Evolutionary conservation across 2,113 vertebrate species (phyloP), one percentile per base, ranked within the genome.

Genomic region (Aix galericulata): DNA sequence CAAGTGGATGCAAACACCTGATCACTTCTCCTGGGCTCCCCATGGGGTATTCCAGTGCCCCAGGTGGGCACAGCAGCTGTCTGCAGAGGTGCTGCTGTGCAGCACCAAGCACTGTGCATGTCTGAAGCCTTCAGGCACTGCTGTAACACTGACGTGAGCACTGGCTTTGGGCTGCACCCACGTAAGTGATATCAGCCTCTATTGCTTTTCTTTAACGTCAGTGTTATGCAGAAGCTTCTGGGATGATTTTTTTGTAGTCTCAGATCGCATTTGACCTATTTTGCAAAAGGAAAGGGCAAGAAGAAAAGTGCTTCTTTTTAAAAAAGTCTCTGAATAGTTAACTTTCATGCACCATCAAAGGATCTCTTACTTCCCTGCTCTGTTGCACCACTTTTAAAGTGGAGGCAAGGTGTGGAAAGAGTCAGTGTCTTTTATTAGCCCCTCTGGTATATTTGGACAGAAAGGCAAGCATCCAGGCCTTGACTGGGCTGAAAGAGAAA

Each of bases 61-160:
- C 20, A 53, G 36, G 2, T 22, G 68, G 63, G 82, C 44, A 64
- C 12, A 46, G 31, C 3, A 80, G 2, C 38, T 40, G 9, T 34
- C 55, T 23, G 25, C 29, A 64, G 63, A 25, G 76, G 63, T 72
- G 23, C 31, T 67, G 52, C 17, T 29, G 36, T 64, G 76, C 62
- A 76, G 58, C 50, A 74, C 32, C 0, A 0, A 22, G 46, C 46
- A 48, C 46, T 5, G 5, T 15, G 13, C 17, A 3, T 0, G 0
- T 36, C 83, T 62, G 50, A 34, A 48, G 8, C 17, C 52, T 53
- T 17, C 8, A 38, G 67, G 14, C 56, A 48, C 52, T 26, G n/a
- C 46, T 32, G 6, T 13, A 71, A 53, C 64, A 40, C 36, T 31
- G 40, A 48, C 17, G 27, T 29, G 3, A 42, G 26, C 5, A 8